Percentiles rank a stretch among this genome's conserved stretches.
Conservation (phyloP, 2,797 vertebrate species). For the Amblyopsis hoosieri region DNA sequence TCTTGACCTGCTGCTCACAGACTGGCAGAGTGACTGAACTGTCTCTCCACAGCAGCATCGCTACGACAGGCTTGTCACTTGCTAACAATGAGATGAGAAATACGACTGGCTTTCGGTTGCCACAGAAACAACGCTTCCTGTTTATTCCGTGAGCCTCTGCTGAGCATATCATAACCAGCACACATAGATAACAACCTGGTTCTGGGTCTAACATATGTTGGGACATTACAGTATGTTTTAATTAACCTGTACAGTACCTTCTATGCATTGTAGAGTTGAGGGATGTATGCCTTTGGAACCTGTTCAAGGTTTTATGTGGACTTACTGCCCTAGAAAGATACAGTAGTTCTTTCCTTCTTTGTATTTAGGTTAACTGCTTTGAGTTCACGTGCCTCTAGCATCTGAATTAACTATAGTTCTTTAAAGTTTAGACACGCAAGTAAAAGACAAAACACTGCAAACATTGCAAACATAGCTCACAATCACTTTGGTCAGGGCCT, state of each 20-base stretch:
- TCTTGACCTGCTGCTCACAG: slow-evolving; percentile 35
- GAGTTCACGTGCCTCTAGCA: not conserved
- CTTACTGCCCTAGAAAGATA: not conserved
- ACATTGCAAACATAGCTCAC: slow-evolving; percentile 27
- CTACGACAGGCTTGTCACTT: slow-evolving; percentile 17
- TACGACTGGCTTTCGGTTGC: slow-evolving; percentile 31
- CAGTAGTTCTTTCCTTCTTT: no score
- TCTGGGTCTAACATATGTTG: not conserved
- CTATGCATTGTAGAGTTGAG: not conserved
- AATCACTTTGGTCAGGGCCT: slow-evolving; percentile 37
- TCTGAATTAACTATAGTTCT: not conserved
- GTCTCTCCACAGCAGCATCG: slow-evolving; percentile 39
- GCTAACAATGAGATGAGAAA: slow-evolving; percentile 40
- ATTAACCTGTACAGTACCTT: not conserved
- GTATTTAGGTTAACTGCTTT: not conserved
- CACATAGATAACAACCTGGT: not conserved
- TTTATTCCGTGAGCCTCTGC: slow-evolving; percentile 42
- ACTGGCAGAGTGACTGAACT: slow-evolving; percentile 37
- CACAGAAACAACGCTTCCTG: slow-evolving; percentile 47
- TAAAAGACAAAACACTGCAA: slow-evolving; percentile 1
- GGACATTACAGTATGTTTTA: slow-evolving; percentile 3
- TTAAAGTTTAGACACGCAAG: not conserved
- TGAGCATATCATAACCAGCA: slow-evolving; percentile 14
- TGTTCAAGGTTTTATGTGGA: slow-evolving; percentile 7
- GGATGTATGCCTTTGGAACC: slow-evolving; percentile 9